phyloP scores from a whole-genome alignment of 2,888 invertebrate genomes.

The Stegana nigrithorax region DNA sequence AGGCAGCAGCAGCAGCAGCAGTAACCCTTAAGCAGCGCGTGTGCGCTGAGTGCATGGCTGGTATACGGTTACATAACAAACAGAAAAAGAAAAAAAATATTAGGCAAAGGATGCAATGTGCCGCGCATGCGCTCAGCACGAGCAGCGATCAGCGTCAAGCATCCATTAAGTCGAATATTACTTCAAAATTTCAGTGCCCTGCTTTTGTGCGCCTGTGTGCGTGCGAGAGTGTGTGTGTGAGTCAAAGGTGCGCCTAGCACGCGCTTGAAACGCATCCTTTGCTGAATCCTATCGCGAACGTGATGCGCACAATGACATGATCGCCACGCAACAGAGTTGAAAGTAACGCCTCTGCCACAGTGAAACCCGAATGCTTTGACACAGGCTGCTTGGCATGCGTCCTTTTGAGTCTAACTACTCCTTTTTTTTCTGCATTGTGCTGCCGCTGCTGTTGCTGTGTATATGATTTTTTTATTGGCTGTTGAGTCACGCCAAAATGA shows the following conservation, averaged over 20 bases:
- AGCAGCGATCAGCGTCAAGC: constrained; percentile 31
- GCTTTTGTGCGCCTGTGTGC: no score
- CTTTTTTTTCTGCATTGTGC: no score
- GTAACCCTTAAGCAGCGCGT: constrained; percentile 23
- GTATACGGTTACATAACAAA: constrained; percentile 55
- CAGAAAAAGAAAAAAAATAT: no score
- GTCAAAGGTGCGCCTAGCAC: constrained; percentile 48
- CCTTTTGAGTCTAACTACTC: constrained; percentile 19
- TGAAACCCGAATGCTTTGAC: no score
- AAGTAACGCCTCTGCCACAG: no score
- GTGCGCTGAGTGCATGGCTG: constrained; percentile 15
- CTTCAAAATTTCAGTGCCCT: no score
- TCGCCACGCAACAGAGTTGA: background rate
- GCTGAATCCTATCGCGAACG: constrained; percentile 24
- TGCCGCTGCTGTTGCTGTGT: no score
- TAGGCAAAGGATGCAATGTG: no score
- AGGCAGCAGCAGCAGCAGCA: background rate
- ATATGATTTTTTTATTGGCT: constrained; percentile 27
- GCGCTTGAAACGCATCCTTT: constrained; percentile 35
- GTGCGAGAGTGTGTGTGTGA: no score
- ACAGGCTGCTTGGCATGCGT: constrained; percentile 31
- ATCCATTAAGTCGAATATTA: no score
- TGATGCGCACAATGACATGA: constrained; percentile 49
- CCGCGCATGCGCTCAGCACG: constrained; percentile 57
- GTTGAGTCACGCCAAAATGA: no score